Base-by-base conservation (phyloP, 2,797 vertebrate species). In the Oophaga sylvatica region DNA sequence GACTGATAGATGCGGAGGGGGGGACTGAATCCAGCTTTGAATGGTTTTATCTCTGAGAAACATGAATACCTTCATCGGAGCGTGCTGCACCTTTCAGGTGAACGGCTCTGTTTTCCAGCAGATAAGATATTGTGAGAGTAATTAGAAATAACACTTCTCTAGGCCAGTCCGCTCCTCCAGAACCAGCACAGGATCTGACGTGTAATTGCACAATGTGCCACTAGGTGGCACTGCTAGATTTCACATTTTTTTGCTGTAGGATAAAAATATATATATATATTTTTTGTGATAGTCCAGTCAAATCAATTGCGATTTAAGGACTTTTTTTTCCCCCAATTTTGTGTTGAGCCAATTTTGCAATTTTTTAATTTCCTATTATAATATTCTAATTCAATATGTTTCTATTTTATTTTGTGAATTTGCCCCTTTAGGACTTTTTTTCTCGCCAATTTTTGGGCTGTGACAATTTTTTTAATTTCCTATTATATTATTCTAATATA, bases 41-140 rank as follows among this genome's bases (percentile, higher is more conserved):
- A 86, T 83, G 59, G 84, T 31, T 86, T 89, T 89, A 89, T 89
- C 88, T 86, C 84, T 5, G 53, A 22, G 73, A 89, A 89, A 89
- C 88, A 89, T 78, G 68, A 89, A 89, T 79, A 83, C 71, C 84
- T 53, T 85, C 83, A 83, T 86, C 84, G 56, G 80, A 62, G 73
- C 67, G 31, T 41, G n/a, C 83, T 15, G 79, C 87, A 89, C 87
- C 78, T 89, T 85, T 85, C 78, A 85, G 87, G 83, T 81, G 79
- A 67, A 83, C 78, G 45, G 41, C 84, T 89, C 79, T 83, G 80
- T 89, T 82, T 83, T 67, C 62, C 68, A 53, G 65, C 80, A 89
- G 84, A 89, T 89, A 89, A 89, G 84, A 86, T 83, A 65, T 41
- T 20, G 68, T 19, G 71, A 70, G 45, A 48, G 48, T 86, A 89